phyloP scores from a whole-genome alignment of 2,797 vertebrate genomes.

The Hyperoplus immaculatus region DNA sequence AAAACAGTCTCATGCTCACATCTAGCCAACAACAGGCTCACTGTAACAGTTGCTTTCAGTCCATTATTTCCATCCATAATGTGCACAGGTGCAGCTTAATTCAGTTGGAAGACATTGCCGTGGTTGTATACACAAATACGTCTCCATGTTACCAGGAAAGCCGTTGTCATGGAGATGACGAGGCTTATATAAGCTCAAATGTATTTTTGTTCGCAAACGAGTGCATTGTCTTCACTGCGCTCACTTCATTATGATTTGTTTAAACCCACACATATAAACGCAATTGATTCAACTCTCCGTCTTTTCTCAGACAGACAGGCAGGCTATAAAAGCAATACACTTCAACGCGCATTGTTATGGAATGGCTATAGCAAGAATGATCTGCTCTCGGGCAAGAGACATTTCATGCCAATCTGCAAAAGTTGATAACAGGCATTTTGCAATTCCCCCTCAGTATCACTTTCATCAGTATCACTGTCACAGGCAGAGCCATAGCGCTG shows the following conservation, averaged over 20 bases:
- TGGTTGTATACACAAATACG: constrained; percentile 90
- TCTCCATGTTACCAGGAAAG: constrained; percentile 93
- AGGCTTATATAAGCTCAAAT: constrained; percentile 91
- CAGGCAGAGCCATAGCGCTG: constrained; percentile 27
- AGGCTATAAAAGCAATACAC: constrained; percentile 36
- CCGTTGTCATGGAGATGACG: constrained; percentile 95
- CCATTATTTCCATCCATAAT: constrained; percentile 84
- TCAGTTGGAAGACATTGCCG: constrained; percentile 88
- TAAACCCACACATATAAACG: constrained; percentile 68
- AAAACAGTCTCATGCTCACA: constrained; percentile 20
- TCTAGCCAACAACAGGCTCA: constrained; percentile 38
- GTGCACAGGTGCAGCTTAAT: constrained; percentile 89
- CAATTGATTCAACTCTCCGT: constrained; percentile 65
- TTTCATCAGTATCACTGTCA: constrained; percentile 59
- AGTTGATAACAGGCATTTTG: constrained; percentile 56
- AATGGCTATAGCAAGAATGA: constrained; percentile 50
- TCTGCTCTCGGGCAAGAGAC: constrained; percentile 51
- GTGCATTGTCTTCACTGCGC: constrained; percentile 75
- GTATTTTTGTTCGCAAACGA: constrained; percentile 86
- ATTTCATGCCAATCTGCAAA: constrained; percentile 58
- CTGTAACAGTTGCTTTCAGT: constrained; percentile 66
- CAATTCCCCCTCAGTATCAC: constrained; percentile 50
- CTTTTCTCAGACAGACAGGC: constrained; percentile 54
- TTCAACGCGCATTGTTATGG: constrained; percentile 14
- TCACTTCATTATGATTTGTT: constrained; percentile 83